Evolutionary conservation across 1,140 invertebrate species (phyloP).

Genomic region (Caenorhabditis brenneri): DNA sequence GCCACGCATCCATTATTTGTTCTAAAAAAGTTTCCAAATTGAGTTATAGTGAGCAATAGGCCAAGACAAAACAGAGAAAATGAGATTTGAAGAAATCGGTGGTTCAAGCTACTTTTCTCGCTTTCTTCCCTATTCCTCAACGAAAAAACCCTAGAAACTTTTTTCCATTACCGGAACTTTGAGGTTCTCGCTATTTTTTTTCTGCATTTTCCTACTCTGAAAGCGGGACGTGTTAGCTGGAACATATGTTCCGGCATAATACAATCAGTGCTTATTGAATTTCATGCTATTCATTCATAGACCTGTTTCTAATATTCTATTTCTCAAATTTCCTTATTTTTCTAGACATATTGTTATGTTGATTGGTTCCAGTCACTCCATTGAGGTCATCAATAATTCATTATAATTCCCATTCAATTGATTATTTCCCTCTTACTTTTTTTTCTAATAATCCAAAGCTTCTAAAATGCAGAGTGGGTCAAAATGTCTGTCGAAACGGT

Average conservation of each 20-base stretch:
- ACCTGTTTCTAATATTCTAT: too few species aligned
- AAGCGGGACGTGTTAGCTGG: too few species aligned
- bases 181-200: background rate
- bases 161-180: background rate
- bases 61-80: conserved; percentile 24
- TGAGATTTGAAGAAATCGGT: background rate
- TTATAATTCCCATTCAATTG: background rate
- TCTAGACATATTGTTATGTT: too few species aligned
- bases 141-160: background rate
- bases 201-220: background rate
- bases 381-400: too few species aligned
- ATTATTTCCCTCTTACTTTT: background rate
- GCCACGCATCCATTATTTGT: background rate
- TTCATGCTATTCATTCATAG: background rate
- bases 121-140: background rate
- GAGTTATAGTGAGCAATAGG: conserved; percentile 34
- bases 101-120: background rate
- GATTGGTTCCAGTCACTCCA: too few species aligned
- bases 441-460: background rate
- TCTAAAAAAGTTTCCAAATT: conserved; percentile 20
- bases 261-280: background rate
- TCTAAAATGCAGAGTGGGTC: background rate
- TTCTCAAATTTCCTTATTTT: too few species aligned
- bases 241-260: too few species aligned
- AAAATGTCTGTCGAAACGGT: conserved; percentile 43